Evolutionary conservation across 2,797 vertebrate species (phyloP).

Genomic region (Clarias platycephalus): DNA sequence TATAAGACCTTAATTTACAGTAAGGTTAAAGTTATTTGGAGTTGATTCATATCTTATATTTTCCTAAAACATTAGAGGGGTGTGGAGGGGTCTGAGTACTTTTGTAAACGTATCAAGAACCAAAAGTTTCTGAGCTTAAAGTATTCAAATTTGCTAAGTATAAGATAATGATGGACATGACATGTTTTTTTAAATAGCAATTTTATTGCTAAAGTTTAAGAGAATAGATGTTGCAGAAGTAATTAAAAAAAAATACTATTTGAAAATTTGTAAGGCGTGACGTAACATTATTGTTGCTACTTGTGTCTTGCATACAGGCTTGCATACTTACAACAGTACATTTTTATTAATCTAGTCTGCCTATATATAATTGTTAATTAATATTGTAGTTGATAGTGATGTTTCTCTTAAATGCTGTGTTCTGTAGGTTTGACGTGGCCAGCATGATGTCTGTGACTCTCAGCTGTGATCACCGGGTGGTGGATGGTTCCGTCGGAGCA

Average conservation of each 20-base stretch:
- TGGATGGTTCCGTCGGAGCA: slow-evolving; percentile 94
- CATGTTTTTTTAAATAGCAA: no score
- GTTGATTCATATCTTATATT: no score
- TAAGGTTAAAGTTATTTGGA: no score
- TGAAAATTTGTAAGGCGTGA: not conserved
- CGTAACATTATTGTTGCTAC: not conserved
- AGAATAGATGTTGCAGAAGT: not conserved
- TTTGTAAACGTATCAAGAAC: not conserved
- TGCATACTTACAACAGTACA: no score
- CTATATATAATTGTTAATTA: not conserved
- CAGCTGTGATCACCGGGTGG: slow-evolving; percentile 95
- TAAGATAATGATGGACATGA: not conserved
- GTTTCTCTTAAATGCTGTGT: not conserved
- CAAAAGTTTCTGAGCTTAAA: not conserved
- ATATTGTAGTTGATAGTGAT: not conserved
- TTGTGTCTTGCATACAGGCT: not conserved
- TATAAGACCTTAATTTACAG: no score
- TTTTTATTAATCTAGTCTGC: no score
- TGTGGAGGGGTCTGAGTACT: not conserved
- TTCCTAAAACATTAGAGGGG: no score
- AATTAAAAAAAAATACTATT: not conserved
- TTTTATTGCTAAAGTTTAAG: not conserved
- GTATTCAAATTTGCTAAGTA: no score
- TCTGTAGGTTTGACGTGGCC: slow-evolving; percentile 87
- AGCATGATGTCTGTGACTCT: slow-evolving; percentile 94